Conservation (phyloP, 2,113 vertebrate species). For the Melierax canorus region DNA sequence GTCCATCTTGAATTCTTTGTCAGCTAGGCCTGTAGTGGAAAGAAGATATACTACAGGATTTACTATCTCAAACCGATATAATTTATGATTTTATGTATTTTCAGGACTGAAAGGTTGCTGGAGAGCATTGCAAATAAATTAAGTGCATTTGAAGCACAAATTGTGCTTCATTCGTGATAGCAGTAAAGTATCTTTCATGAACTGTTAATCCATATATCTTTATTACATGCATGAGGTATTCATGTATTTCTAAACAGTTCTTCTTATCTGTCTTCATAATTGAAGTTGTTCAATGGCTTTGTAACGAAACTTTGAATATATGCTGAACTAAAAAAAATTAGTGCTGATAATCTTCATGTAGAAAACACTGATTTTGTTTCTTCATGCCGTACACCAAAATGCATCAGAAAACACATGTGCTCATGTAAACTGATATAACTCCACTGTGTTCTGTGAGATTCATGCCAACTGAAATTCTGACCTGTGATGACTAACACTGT, state of each 20-base stretch:
- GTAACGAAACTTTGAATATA: neutral
- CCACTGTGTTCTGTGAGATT: neutral
- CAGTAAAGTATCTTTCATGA: neutral
- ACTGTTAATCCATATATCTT: neutral
- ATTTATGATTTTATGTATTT: neutral
- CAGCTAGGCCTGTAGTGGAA: neutral
- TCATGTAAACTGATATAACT: neutral
- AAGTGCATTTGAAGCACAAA: neutral
- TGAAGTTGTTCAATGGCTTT: neutral
- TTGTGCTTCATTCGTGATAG: neutral
- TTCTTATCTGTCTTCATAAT: neutral
- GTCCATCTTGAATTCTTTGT: neutral
- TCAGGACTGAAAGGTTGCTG: neutral
- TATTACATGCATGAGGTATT: neutral
- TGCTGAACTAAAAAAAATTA: neutral
- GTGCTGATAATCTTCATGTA: neutral
- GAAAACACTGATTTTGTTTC: neutral
- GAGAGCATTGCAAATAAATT: neutral
- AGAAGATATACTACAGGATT: neutral
- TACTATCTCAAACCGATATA: neutral
- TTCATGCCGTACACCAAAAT: neutral
- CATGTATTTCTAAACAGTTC: neutral
- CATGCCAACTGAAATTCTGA: neutral
- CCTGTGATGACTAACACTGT: neutral
- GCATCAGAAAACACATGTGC: rapidly evolving